These are phyloP conservation scores for Sesamia nonagrioides DNA, from an alignment of 1,140 invertebrate species.

Conservation along the genomic window DNA sequence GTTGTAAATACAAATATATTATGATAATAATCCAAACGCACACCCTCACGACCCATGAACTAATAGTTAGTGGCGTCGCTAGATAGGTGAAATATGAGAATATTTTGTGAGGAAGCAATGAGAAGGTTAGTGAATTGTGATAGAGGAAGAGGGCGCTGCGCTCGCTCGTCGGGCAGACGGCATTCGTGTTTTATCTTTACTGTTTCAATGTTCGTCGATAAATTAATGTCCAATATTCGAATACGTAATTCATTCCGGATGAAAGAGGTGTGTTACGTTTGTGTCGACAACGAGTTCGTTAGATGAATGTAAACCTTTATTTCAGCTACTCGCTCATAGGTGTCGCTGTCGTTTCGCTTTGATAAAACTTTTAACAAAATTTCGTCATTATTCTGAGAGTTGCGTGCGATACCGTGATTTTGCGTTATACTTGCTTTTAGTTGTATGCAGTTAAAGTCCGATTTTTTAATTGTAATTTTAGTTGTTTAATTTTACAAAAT, in stretches of 20 bases:
- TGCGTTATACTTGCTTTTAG: conserved; percentile 82
- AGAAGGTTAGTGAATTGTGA: conserved; percentile 86
- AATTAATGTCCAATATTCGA: conserved; percentile 75
- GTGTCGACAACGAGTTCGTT: conserved; percentile 43
- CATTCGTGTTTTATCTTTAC: conserved; percentile 69
- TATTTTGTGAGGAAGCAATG: conserved; percentile 78
- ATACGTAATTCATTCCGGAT: conserved; percentile 72
- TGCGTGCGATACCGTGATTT: conserved; percentile 76
- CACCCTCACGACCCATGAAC: conserved; percentile 71
- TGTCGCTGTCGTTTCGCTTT: conserved; percentile 56
- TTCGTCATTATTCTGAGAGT: conserved; percentile 78
- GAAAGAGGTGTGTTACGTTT: conserved; percentile 56
- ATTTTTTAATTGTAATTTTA: conserved; percentile 83
- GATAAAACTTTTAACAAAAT: conserved; percentile 49
- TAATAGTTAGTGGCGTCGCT: conserved; percentile 67
- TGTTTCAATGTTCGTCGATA: conserved; percentile 71
- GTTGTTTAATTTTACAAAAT: conserved; percentile 86
- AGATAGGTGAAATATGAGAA: conserved; percentile 78
- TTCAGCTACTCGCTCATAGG: conserved; percentile 49
- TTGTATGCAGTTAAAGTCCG: conserved; percentile 81
- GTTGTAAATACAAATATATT: conserved; percentile 67
- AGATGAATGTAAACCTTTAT: conserved; percentile 30
- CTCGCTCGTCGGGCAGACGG: conserved; percentile 52
- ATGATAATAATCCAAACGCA: conserved; percentile 68
- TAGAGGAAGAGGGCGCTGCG: conserved; percentile 68